phyloP scores from a whole-genome alignment of 2,113 vertebrate genomes.

The Craseonycteris thonglongyai region DNA sequence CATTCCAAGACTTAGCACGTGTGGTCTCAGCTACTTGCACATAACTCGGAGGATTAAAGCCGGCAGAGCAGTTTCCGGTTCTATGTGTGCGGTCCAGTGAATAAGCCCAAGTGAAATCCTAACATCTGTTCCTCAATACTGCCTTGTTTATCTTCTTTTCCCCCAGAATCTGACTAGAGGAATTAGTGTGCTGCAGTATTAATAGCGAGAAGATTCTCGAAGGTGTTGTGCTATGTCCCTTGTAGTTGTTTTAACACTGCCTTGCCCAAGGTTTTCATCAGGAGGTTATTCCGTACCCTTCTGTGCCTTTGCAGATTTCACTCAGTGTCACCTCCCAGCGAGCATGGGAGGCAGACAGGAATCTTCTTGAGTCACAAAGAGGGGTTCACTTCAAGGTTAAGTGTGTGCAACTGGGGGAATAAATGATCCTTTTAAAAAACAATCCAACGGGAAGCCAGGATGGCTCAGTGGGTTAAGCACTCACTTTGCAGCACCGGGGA shows the following conservation, averaged over 20 bases:
- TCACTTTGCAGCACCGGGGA: too few species aligned
- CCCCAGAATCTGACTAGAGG: neutral
- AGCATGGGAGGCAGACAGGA: fast-evolving
- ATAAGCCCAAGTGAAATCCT: neutral
- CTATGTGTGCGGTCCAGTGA: neutral
- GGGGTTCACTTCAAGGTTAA: neutral
- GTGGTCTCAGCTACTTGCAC: neutral
- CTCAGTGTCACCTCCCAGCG: neutral
- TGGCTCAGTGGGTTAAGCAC: too few species aligned
- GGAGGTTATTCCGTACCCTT: neutral
- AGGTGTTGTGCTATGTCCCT: neutral
- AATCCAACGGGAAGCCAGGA: too few species aligned
- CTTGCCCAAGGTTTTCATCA: neutral
- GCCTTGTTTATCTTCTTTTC: neutral
- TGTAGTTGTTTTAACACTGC: neutral
- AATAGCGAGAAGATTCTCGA: neutral
- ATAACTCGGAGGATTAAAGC: neutral
- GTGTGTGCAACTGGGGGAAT: neutral
- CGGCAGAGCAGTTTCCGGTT: neutral
- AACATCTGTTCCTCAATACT: neutral
- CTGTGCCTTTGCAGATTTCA: neutral
- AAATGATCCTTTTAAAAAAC: neutral
- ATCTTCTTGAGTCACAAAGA: neutral
- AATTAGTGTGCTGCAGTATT: too few species aligned
- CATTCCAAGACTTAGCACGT: constrained; percentile 17